phyloP scores from a whole-genome alignment of 2,888 invertebrate genomes.

The Zhengitettix transpicula region DNA sequence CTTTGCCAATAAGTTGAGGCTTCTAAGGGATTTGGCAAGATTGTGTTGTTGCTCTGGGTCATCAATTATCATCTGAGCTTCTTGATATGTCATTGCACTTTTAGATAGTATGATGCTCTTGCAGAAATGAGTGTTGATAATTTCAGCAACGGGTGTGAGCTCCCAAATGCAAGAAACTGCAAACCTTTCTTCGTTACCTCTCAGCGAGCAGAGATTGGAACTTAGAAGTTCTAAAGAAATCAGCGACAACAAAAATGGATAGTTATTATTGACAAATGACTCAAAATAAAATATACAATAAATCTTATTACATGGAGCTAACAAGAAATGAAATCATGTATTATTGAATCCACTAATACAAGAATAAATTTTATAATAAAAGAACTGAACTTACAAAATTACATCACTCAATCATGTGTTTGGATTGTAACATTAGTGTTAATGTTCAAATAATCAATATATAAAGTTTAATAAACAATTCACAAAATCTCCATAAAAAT shows the following conservation, averaged over 20 bases:
- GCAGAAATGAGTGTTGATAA: slow-evolving; percentile 63
- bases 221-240: slow-evolving; percentile 58
- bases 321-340: too few species aligned
- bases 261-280: neutral
- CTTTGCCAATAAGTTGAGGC: slow-evolving; percentile 77
- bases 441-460: too few species aligned
- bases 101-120: slow-evolving; percentile 86
- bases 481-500: too few species aligned
- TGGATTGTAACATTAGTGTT: too few species aligned
- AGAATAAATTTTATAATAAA: too few species aligned
- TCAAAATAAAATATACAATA: neutral
- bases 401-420: too few species aligned
- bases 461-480: too few species aligned
- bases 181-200: slow-evolving; percentile 77
- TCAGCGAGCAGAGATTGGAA: slow-evolving; percentile 87
- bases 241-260: neutral
- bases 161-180: slow-evolving; percentile 97
- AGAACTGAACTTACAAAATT: too few species aligned
- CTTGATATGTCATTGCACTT: slow-evolving; percentile 91
- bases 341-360: too few species aligned
- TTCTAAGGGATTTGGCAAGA: slow-evolving; percentile 58
- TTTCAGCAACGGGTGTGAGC: slow-evolving; percentile 66
- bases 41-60: slow-evolving; percentile 52
- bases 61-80: slow-evolving; percentile 89
- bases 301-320: too few species aligned